Conservation (phyloP, 2,113 vertebrate species). For the Ptilorrhoa leucosticta region DNA sequence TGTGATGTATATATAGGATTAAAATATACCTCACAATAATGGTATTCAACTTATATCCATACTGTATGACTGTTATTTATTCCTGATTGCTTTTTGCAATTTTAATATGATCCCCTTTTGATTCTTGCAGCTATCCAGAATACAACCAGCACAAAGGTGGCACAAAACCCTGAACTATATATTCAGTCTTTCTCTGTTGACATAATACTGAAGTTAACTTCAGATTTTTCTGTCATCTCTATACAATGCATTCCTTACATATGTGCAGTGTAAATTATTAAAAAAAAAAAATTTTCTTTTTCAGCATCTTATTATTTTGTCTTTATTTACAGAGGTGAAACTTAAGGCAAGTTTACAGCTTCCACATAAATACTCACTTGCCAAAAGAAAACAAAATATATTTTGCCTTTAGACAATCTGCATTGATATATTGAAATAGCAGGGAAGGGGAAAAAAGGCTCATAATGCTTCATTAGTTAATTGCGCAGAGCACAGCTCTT, state of each 20-base stretch:
- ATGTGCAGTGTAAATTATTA: not conserved
- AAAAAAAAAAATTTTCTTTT: not conserved
- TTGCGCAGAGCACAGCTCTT: constrained; percentile 80
- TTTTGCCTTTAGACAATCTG: constrained; percentile 63
- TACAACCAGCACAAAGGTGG: not conserved
- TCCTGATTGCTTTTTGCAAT: not conserved
- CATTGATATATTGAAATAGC: constrained; percentile 78
- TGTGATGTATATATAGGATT: not conserved
- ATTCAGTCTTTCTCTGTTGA: not conserved
- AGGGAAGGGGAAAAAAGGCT: constrained; percentile 43
- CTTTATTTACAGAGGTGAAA: not conserved
- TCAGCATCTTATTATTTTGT: not conserved
- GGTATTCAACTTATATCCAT: not conserved
- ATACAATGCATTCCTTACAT: not conserved
- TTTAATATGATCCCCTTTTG: not conserved
- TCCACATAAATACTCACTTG: constrained; percentile 53
- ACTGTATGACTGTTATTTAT: not conserved
- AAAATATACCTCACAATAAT: not conserved
- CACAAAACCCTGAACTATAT: not conserved
- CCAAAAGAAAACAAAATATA: constrained; percentile 63
- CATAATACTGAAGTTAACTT: not conserved
- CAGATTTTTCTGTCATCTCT: not conserved
- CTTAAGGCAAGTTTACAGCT: not conserved
- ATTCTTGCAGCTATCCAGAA: not conserved
- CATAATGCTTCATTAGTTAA: constrained; percentile 86